phyloP scores from a whole-genome alignment of 2,888 invertebrate species.

The Dascillus cervinus region DNA sequence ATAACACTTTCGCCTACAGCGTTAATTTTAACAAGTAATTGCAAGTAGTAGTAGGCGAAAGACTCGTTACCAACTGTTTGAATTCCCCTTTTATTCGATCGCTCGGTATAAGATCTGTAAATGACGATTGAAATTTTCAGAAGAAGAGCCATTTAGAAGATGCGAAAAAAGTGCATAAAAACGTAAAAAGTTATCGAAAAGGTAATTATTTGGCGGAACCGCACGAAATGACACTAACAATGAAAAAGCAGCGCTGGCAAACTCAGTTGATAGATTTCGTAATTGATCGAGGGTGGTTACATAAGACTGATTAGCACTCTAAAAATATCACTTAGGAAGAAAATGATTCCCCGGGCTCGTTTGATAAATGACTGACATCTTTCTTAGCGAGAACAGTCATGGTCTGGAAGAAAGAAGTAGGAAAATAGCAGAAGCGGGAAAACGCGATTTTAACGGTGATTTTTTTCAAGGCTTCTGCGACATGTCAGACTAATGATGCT shows the following conservation, averaged over 20 bases:
- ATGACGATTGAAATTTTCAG: too few species aligned
- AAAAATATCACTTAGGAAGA: slow-evolving; percentile 38
- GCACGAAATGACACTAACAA: slow-evolving; percentile 22
- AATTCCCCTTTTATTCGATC: too few species aligned
- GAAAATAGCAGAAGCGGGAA: slow-evolving; percentile 23
- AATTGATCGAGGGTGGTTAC: slow-evolving; percentile 40
- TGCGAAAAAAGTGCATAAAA: too few species aligned
- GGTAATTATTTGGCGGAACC: slow-evolving; percentile 13
- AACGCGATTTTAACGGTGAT: slow-evolving; percentile 29
- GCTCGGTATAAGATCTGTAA: too few species aligned
- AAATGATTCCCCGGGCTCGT: slow-evolving; percentile 29
- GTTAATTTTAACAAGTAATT: too few species aligned
- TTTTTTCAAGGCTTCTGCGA: slow-evolving; percentile 29
- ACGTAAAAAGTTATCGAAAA: slow-evolving; percentile 7
- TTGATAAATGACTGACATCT: slow-evolving; percentile 41
- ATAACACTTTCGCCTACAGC: too few species aligned
- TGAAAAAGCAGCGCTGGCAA: slow-evolving; percentile 28
- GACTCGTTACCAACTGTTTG: too few species aligned
- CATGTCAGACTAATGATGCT: slow-evolving; percentile 37
- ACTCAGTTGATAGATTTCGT: slow-evolving; percentile 34
- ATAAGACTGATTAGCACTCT: slow-evolving; percentile 39
- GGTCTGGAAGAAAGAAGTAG: slow-evolving; percentile 17
- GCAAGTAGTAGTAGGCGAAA: too few species aligned
- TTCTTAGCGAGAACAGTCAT: slow-evolving; percentile 30
- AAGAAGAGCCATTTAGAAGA: too few species aligned